phyloP scores from a whole-genome alignment of 2,888 invertebrate genomes.

The Tipula vernalis region DNA sequence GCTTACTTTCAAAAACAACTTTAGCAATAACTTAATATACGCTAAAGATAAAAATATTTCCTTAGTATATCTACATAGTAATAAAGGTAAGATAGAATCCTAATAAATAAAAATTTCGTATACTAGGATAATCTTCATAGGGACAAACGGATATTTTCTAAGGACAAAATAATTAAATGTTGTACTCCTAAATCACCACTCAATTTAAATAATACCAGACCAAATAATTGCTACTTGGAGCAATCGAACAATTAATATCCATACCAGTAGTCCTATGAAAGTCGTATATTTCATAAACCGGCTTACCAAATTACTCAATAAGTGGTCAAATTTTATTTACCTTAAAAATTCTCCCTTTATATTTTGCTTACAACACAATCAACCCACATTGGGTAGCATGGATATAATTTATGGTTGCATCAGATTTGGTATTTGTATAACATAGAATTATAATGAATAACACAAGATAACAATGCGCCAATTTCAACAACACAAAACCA shows the following conservation, averaged over 20 bases:
- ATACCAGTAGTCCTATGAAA: too few species aligned
- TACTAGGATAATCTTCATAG: too few species aligned
- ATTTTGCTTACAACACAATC: not conserved
- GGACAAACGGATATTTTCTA: too few species aligned
- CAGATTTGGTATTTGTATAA: not conserved
- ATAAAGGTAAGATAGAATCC: too few species aligned
- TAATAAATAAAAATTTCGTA: too few species aligned
- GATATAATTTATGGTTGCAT: not conserved
- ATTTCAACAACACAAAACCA: not conserved
- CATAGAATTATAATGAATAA: not conserved
- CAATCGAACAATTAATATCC: too few species aligned
- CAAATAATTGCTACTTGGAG: too few species aligned
- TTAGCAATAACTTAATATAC: slow-evolving; percentile 56
- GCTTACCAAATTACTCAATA: not conserved
- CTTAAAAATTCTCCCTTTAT: not conserved
- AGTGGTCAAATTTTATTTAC: not conserved
- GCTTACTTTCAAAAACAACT: not conserved
- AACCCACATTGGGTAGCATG: not conserved
- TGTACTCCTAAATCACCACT: too few species aligned
- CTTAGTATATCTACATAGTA: too few species aligned
- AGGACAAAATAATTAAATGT: too few species aligned
- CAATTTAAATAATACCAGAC: too few species aligned
- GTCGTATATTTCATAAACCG: not conserved
- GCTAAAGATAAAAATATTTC: slow-evolving; percentile 41
- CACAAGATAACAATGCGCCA: not conserved